Evolutionary conservation across 2,888 invertebrate species (phyloP).

Genomic region (Yponomeuta sedellus): DNA sequence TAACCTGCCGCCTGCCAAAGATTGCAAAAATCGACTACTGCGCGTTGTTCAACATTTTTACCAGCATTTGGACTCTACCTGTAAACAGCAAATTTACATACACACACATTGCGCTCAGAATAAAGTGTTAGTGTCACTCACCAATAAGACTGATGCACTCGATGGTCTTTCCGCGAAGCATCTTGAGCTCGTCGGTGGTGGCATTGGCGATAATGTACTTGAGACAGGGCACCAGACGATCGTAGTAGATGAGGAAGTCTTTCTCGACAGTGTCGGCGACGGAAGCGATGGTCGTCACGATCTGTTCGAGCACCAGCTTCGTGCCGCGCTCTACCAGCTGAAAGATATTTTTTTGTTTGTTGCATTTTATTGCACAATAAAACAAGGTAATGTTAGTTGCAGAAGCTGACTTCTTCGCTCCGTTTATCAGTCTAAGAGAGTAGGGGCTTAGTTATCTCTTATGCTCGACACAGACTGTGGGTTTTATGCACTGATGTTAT

Average conservation of each 20-base stretch:
- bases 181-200: constrained; percentile 88
- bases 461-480: no score
- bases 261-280: constrained; percentile 99
- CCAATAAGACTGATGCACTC: constrained; percentile 99
- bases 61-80: not conserved
- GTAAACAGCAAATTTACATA: not conserved
- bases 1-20: no score
- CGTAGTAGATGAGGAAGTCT: constrained; percentile 96
- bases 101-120: not conserved
- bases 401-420: not conserved
- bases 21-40: no score
- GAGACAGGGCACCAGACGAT: constrained; percentile 93
- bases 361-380: no score
- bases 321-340: constrained; percentile 93
- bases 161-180: constrained; percentile 97
- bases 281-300: constrained; percentile 98
- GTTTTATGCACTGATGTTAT: no score
- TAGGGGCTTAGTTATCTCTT: no score
- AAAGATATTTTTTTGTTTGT: no score
- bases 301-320: constrained; percentile 97
- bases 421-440: not conserved
- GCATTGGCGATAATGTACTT: constrained; percentile 98
- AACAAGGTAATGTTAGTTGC: constrained; percentile 18
- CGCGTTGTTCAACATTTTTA: not conserved
- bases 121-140: constrained; percentile 29